Evolutionary conservation across 2,113 vertebrate genomes (phyloP), one percentile per base, ranked within the genome.

Genomic region (Dasyurus viverrinus): DNA sequence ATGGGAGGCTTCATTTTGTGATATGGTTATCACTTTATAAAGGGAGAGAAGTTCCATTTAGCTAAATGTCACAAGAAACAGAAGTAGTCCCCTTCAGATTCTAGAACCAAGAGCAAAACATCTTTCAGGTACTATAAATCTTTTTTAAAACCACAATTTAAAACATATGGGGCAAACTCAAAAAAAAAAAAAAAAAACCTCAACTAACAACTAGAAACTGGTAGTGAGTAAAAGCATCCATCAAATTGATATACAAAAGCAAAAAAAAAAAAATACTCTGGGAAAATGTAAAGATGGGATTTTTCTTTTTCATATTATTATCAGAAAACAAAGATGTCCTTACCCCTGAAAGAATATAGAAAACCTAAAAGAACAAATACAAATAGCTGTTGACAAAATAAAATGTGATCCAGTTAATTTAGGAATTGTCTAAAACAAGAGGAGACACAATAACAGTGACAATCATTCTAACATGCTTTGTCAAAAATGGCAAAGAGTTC

Each of bases 301-400:
- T 42, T 84, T n/a, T 84, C n/a, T 42, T 42, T 84, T 42, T 42
- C n/a, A 42, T 19, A 92, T 50, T 25, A n/a, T 94, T 92, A 95
- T 91, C 53, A 96, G 91, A 96, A 97, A 98, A 93, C 50, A 98
- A 97, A 98, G 96, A 96, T 92, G 53, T 97, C 96, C 93, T 92
- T 97, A 96, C 55, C 93, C 57, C 54, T 89, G 92, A 93, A 96
- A 90, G 94, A 95, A 96, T 93, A 95, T 30, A 93, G 96, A 96
- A 98, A 97, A 97, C 95, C 96, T 30, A 89, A 97, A 95, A 96
- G 97, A 98, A 96, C 95, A 98, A 98, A 98, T 98, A 94, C 95
- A 98, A 98, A 97, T 98, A 98, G 97, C 97, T 98, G 97, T 94
- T 98, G 97, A 97, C 89, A 97, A 98, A 98, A 97, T 97, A 96